These are phyloP conservation scores for Setophaga coronata DNA, from an alignment of 2,113 vertebrate species.

Conservation along the genomic window DNA sequence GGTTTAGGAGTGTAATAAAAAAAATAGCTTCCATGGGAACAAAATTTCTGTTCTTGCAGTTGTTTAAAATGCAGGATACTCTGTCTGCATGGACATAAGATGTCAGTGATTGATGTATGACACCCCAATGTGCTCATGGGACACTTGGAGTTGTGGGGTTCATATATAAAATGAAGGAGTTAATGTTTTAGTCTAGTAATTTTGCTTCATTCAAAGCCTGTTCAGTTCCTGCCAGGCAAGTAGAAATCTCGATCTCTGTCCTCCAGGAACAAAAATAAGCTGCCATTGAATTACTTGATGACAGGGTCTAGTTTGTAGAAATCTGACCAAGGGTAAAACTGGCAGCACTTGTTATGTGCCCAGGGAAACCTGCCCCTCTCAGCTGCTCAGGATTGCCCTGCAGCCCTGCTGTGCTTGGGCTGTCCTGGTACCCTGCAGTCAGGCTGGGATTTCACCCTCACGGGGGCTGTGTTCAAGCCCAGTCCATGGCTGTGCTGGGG, in stretches of 20 bases:
- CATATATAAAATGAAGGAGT: background rate
- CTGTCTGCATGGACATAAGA: background rate
- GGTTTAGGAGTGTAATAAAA: slow-evolving; percentile 1
- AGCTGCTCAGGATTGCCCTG: accelerated
- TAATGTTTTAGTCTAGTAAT: background rate
- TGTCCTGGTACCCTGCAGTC: background rate
- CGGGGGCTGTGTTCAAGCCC: accelerated
- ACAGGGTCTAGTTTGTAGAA: background rate
- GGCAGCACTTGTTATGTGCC: background rate
- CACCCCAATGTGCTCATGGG: accelerated
- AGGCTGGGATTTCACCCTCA: background rate
- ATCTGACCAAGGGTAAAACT: background rate
- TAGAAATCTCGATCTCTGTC: background rate
- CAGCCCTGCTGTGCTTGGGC: background rate
- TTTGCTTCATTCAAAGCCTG: background rate
- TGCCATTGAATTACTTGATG: background rate
- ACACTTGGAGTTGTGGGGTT: background rate
- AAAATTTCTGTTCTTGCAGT: background rate
- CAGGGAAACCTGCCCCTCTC: background rate
- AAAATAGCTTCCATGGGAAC: slow-evolving; percentile 27
- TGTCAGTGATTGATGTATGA: background rate
- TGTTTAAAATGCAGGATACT: background rate
- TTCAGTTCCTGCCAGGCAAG: background rate
- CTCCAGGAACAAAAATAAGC: background rate
- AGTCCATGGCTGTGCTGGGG: background rate